A percentile compares a stretch with the other conserved stretches of the same genome.
phyloP scores from a whole-genome alignment of 2,797 vertebrate genomes.

The Acanthornis magna region DNA sequence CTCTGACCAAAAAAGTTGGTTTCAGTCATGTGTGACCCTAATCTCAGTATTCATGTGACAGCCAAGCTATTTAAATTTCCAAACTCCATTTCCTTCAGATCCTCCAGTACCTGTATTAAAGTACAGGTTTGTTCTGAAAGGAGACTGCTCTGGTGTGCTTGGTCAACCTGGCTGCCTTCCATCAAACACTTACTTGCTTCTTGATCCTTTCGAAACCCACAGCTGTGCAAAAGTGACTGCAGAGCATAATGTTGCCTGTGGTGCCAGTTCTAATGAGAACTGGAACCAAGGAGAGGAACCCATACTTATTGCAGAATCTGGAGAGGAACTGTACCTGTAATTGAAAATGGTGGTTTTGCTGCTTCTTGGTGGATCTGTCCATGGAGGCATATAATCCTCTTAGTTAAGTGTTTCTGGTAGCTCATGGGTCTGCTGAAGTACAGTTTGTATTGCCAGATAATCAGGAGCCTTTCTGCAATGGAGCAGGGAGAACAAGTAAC shows the following conservation, averaged over 20 bases:
- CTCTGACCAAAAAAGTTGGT: background rate
- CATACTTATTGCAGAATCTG: background rate
- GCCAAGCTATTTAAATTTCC: background rate
- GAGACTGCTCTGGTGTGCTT: background rate
- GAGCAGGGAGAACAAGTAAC: background rate
- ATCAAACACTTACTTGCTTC: background rate
- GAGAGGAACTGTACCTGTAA: fast-evolving
- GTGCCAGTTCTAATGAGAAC: background rate
- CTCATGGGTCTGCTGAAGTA: background rate
- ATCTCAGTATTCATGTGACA: background rate
- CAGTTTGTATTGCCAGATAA: background rate
- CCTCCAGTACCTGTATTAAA: background rate
- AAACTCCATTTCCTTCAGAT: background rate
- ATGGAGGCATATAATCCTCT: background rate
- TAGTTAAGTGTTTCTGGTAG: background rate
- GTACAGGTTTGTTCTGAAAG: background rate
- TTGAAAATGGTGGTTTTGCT: background rate
- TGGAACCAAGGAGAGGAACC: background rate
- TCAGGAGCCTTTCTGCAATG: background rate
- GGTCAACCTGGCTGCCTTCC: background rate
- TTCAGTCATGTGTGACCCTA: background rate
- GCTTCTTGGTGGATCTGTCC: background rate
- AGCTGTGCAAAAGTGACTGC: background rate
- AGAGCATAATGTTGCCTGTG: background rate
- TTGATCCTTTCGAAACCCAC: background rate